Base-by-base conservation (phyloP, 2,888 invertebrate genomes). In the Epirrhoe alternata region DNA sequence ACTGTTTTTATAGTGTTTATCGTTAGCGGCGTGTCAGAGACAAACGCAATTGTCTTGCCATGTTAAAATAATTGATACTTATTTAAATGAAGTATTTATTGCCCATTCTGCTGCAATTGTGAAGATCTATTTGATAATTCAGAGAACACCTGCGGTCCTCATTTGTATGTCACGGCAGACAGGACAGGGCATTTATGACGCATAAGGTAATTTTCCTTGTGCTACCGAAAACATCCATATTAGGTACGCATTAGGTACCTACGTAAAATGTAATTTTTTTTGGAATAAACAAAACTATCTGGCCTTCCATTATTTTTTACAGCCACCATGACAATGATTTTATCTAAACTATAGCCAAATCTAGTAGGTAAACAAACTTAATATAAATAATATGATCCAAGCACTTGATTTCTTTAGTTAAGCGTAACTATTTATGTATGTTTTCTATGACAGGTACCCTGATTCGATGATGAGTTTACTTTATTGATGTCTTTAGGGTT, bases 161-260 rank as follows among this genome's bases (percentile, higher is more conserved):
- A 70, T 72, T 61, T 64, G 67, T 67, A 69, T 68, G 65, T 58
- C 64, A 64, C 57, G 63, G 53, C 63, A 59, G 63, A 51, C 17
- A 24, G 30, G 24, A 33, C 31, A 33, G 55, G 45, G 35, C 38
- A 12, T 42, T 45, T 57, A 69, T 74, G 73, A 75, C 71, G 74
- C 74, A 75, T 66, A 67, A 71, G 60, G 71, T 66, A 66, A 74
- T 78, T 77, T 80, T 80, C 79, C 80, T 78, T 68, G 38, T 66
- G 68, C 49, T 70, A 69, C 69, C 66, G 31, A 72, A 73, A 70
- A 58, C 54, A 52, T 38, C 6, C 8, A 38, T 38, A 24, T 24
- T 24, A 24, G 24, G 24, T 38, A 38, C 38, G 38, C 38, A 42
- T 5, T 7, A 5, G 5, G 7, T 31, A 31, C 31, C 31, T 10